Base-by-base conservation (phyloP, 64 coral and sea anemone genomes). In the Stichodactyla helianthus region DNA sequence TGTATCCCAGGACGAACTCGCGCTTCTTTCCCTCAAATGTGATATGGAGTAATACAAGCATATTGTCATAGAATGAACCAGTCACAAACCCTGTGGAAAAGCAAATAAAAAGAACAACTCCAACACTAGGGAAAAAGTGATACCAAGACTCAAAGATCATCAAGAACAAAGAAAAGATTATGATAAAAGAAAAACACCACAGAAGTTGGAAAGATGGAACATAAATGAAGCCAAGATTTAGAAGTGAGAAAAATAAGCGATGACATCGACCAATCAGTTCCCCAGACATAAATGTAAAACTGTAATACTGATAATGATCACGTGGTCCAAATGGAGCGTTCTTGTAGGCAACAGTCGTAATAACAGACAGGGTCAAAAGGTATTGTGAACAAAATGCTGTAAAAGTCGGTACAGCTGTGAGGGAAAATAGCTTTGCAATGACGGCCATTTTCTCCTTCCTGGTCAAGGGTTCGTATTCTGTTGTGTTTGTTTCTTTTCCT, bases 231-330 rank as follows among this genome's bases (percentile, higher is more conserved):
- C 28, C 28, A 31, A 31, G n/a, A 31, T 31, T 31, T 0, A 31
- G 28, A 31, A 31, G 28, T 31, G 28, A 31, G 28, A 31, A 31
- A 31, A 31, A 31, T n/a, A 56, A 71, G 18, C 71, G 89, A 86
- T 90, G 77, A 31, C 82, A 90, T 76, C 89, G 53, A 10, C 89
- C 89, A 22, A 88, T 51, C 51, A 88, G 71, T 52, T 94, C 89
- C 15, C 86, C 89, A 4, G 68, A 60, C 71, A 88, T 35, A 53
- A 95, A 88, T 16, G 86, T 58, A n/a, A 88, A 91, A 35, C 88
- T 82, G 52, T 95, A 95, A 12, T 95, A 95, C 58, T 95, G 93
- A 58, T 95, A 95, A 18, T 95, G 93, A 58, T 95, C 93, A 79
- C 93, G 93, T 20, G 93, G 93, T 80, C 10, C 17, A 17, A 60